Conservation (phyloP, 2,888 invertebrate species). For the Galeopsomyia nigrocyanea region DNA sequence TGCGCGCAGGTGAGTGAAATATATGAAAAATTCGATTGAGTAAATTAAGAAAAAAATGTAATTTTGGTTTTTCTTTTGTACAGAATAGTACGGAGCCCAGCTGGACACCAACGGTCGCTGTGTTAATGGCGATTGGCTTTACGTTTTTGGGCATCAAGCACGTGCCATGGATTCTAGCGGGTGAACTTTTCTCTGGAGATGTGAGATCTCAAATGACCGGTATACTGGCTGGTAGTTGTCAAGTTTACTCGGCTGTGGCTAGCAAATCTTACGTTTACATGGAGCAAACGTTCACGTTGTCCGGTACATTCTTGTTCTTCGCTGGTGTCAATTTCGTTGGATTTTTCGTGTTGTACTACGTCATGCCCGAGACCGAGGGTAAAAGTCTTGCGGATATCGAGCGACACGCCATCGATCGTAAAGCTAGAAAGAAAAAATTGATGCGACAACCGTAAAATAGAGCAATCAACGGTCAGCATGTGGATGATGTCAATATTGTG, state of each 20-base stretch:
- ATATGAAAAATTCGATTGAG: no score
- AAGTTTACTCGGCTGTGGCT: not conserved
- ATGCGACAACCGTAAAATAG: no score
- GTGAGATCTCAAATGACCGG: not conserved
- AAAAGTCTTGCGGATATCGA: constrained; percentile 3
- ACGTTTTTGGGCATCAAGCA: not conserved
- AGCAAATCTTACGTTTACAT: not conserved
- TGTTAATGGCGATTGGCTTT: not conserved
- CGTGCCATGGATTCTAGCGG: constrained; percentile 1
- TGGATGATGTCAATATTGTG: no score
- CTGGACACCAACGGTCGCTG: not conserved
- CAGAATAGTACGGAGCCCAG: not conserved
- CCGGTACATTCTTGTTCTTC: not conserved
- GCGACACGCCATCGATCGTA: no score
- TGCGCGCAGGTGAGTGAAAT: not conserved
- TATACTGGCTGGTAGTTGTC: not conserved
- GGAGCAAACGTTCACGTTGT: not conserved
- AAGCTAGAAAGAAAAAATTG: no score
- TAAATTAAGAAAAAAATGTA: no score
- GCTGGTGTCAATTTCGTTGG: constrained; percentile 1
- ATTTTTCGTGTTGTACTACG: not conserved
- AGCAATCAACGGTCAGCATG: no score
- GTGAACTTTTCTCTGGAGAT: constrained; percentile 1
- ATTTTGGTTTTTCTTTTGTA: no score
- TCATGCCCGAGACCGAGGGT: constrained; percentile 1